A percentile compares a stretch with the other conserved stretches of the same genome.
Evolutionary conservation across 2,888 invertebrate species (phyloP).

Genomic region (Bellardia bayeri): DNA sequence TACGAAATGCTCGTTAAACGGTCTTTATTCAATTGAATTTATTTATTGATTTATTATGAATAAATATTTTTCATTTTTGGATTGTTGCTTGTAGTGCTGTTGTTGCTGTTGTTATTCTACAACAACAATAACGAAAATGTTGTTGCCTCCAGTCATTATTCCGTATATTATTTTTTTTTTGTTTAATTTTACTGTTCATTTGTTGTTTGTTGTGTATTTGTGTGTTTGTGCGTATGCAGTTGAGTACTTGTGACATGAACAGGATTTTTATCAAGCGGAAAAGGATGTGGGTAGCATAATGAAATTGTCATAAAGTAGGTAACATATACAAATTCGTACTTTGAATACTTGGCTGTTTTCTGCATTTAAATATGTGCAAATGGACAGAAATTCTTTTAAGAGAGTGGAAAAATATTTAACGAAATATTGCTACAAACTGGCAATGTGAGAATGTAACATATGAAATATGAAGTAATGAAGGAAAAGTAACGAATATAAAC

Average conservation of each 20-base stretch:
- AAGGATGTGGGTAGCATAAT: not conserved
- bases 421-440: too few species aligned
- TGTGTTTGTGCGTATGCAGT: not conserved
- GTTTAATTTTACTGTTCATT: not conserved
- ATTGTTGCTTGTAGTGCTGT: not conserved
- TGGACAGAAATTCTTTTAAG: too few species aligned
- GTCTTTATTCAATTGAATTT: constrained; percentile 26
- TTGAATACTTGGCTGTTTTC: too few species aligned
- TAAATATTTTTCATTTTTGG: not conserved
- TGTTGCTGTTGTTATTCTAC: not conserved
- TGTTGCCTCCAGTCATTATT: constrained; percentile 13
- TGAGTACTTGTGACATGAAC: not conserved
- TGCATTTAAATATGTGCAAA: too few species aligned
- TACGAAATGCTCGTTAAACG: not conserved
- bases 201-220: not conserved
- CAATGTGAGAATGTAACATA: too few species aligned
- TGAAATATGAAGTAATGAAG: too few species aligned
- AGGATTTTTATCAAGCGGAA: not conserved
- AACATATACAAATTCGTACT: not conserved
- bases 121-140: not conserved
- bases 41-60: not conserved
- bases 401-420: too few species aligned
- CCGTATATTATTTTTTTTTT: not conserved
- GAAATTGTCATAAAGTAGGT: not conserved
- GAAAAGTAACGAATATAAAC: too few species aligned